Percentiles rank a stretch among this genome's conserved stretches.
Evolutionary conservation across 2,113 vertebrate genomes (phyloP).

Genomic region (Phalacrocorax carbo): DNA sequence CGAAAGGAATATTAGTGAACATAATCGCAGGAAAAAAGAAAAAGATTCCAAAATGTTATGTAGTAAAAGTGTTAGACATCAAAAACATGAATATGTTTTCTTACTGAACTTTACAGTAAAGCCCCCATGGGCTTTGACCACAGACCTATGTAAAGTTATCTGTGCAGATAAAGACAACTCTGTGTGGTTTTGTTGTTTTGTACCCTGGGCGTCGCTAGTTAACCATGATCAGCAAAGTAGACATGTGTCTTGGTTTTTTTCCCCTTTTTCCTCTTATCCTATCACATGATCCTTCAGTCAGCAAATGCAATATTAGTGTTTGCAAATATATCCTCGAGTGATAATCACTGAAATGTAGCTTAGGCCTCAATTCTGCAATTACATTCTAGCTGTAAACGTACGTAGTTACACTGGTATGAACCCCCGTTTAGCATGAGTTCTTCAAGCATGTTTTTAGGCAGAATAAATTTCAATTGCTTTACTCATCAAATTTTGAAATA

Average conservation of each 20-base stretch:
- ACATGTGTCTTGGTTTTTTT: background rate
- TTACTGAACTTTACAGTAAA: constrained; percentile 37
- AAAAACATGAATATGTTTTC: background rate
- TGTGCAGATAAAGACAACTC: constrained; percentile 19
- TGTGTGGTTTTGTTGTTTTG: constrained; percentile 11
- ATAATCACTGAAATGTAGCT: background rate
- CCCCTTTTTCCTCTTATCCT: background rate
- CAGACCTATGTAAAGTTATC: background rate
- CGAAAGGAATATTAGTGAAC: background rate
- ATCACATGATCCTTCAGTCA: background rate
- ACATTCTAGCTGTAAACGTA: background rate
- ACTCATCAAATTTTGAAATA: background rate
- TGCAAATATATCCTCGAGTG: background rate
- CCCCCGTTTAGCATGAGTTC: background rate
- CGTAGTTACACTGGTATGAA: background rate
- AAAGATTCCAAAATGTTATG: background rate
- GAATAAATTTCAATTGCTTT: background rate
- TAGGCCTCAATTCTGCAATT: background rate
- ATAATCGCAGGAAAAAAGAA: background rate
- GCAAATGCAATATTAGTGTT: background rate
- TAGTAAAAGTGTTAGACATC: background rate
- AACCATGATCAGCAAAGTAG: background rate
- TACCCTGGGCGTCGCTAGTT: background rate
- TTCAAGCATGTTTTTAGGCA: background rate
- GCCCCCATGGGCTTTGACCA: constrained; percentile 23